These are phyloP conservation scores for Nilaparvata lugens DNA, from an alignment of 1,140 invertebrate species.

Conservation along the genomic window DNA sequence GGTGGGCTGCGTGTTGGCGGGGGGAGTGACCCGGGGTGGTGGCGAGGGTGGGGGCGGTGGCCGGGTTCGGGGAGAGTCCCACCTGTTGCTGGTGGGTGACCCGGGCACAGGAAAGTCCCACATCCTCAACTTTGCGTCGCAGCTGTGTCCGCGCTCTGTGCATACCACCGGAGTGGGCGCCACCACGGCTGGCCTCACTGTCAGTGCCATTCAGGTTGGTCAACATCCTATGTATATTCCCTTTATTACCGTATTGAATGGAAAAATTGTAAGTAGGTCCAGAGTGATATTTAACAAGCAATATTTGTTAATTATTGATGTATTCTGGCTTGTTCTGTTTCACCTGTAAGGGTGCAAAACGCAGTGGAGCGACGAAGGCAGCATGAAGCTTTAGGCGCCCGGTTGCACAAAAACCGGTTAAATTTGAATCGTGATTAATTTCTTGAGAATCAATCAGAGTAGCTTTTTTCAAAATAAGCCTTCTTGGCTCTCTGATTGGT, in stretches of 20 bases:
- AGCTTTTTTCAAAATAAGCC: too few species aligned
- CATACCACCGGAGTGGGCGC: constrained; percentile 79
- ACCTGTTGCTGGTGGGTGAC: constrained; percentile 83
- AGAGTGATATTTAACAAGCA: too few species aligned
- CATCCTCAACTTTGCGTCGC: constrained; percentile 66
- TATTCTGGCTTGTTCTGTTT: neutral
- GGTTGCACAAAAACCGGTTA: too few species aligned
- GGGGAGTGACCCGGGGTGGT: constrained; percentile 52
- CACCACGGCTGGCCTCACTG: constrained; percentile 81
- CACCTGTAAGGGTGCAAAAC: too few species aligned
- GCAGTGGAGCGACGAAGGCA: too few species aligned
- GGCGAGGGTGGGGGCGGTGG: constrained; percentile 37
- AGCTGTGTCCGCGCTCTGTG: constrained; percentile 65
- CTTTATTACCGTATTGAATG: too few species aligned
- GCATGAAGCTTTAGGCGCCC: too few species aligned
- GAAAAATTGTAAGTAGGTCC: neutral
- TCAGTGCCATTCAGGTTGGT: constrained; percentile 67
- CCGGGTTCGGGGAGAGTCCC: constrained; percentile 62
- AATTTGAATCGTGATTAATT: too few species aligned
- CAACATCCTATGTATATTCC: neutral
- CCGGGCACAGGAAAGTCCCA: constrained; percentile 88
- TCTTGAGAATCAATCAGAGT: too few species aligned
- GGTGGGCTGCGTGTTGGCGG: constrained; percentile 58
- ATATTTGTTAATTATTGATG: too few species aligned
- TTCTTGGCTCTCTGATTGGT: too few species aligned